Evolutionary conservation across 30 jellyfish, hydroid and myxozoan species (phyloP).

Genomic region (Morbakka virulenta): DNA sequence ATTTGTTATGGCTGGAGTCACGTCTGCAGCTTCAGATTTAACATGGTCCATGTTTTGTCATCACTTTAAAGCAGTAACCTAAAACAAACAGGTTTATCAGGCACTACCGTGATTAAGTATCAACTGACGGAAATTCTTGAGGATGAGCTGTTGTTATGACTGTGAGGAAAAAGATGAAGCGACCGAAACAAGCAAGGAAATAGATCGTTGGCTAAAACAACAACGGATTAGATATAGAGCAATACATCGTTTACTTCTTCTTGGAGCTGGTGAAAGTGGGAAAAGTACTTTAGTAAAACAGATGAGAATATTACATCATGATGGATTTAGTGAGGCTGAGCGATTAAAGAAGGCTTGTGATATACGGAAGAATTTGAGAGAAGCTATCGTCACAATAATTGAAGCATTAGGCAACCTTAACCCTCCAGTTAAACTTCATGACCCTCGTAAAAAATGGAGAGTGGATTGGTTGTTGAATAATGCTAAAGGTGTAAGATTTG

Average conservation of each 20-base stretch:
- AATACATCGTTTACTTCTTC: conserved; percentile 74
- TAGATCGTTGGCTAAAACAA: conserved; percentile 53
- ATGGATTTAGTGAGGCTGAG: conserved; percentile 82
- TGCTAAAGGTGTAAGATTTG: conserved; percentile 18
- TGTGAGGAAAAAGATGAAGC: conserved; percentile 43
- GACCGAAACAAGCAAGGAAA: conserved; percentile 48
- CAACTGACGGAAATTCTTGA: too few species aligned
- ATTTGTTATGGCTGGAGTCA: too few species aligned
- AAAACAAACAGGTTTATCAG: too few species aligned
- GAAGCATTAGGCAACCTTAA: conserved; percentile 59
- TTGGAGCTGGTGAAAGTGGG: conserved; percentile 98
- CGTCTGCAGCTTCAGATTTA: too few species aligned
- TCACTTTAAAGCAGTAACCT: too few species aligned
- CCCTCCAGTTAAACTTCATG: conserved; percentile 43
- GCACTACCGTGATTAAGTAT: too few species aligned
- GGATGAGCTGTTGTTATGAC: conserved; percentile 39
- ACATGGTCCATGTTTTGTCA: too few species aligned
- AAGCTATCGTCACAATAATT: conserved; percentile 71
- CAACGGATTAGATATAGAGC: conserved; percentile 40
- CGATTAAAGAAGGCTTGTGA: conserved; percentile 45
- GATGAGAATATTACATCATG: conserved; percentile 79
- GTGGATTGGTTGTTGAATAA: conserved; percentile 62
- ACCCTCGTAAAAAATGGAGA: conserved; percentile 10
- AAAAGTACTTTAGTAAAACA: conserved; percentile 89
- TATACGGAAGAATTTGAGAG: conserved; percentile 59